These are phyloP conservation scores for Pomatorhinus ruficollis DNA, from an alignment of 2,113 vertebrate genomes.

Conservation along the genomic window DNA sequence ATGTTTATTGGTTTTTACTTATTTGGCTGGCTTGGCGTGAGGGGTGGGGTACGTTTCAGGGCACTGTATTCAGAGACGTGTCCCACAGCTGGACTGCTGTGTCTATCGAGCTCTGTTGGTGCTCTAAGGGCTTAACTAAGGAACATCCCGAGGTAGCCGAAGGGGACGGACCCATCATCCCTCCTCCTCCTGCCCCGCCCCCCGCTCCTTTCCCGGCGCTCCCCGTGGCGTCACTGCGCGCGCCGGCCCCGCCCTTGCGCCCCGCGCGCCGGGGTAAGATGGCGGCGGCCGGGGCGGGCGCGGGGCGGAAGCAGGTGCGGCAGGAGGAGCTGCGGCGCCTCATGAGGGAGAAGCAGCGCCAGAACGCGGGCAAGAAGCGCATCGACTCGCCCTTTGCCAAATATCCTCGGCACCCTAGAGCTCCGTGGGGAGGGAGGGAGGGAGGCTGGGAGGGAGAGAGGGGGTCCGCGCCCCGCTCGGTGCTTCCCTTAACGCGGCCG, in stretches of 20 bases:
- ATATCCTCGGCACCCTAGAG: slow-evolving; percentile 61
- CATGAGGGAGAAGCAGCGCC: slow-evolving; percentile 90
- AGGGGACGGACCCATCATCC: rapidly evolving
- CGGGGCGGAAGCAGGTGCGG: slow-evolving; percentile 79
- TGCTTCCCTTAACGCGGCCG: slow-evolving; percentile 53
- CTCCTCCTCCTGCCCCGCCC: rapidly evolving
- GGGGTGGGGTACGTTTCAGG: rapidly evolving
- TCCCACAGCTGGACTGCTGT: rapidly evolving
- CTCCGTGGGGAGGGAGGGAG: neutral
- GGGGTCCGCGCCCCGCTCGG: neutral
- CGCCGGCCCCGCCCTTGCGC: neutral
- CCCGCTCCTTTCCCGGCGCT: neutral
- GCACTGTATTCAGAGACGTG: rapidly evolving
- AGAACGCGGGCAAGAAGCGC: slow-evolving; percentile 79
- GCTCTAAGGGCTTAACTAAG: rapidly evolving
- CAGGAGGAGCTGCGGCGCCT: slow-evolving; percentile 92
- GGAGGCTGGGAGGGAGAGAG: neutral
- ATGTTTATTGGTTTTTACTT: neutral
- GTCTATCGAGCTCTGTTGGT: rapidly evolving
- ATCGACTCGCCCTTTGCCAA: slow-evolving; percentile 91
- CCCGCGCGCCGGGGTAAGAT: neutral
- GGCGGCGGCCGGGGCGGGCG: slow-evolving; percentile 29
- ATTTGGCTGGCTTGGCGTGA: neutral
- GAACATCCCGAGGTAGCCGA: rapidly evolving
- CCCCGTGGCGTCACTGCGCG: neutral